Conservation (phyloP, 2,888 invertebrate genomes). For the Synergus umbraculus region DNA sequence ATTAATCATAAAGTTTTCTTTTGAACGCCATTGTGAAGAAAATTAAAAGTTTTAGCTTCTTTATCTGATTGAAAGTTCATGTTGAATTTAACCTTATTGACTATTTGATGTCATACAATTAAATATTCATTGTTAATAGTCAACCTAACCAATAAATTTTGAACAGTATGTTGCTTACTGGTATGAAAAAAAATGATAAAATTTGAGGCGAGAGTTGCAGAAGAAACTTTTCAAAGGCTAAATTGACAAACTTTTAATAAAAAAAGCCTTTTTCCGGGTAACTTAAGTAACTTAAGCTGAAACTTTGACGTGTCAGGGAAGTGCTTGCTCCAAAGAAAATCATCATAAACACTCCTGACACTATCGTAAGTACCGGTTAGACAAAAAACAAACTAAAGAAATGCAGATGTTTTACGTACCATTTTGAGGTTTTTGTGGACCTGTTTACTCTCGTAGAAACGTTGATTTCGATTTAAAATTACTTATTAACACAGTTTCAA, state of each 20-base stretch:
- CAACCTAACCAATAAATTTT: slow-evolving; percentile 2
- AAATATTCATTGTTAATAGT: not conserved
- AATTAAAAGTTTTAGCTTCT: not conserved
- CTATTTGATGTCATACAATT: too few relatives aligned
- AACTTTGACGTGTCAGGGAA: slow-evolving; percentile 28
- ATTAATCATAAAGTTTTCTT: not conserved
- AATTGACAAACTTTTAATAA: not conserved
- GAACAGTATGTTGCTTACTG: not conserved
- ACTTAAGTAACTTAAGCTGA: not conserved
- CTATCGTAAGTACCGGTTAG: not conserved
- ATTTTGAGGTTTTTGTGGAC: slow-evolving; percentile 7
- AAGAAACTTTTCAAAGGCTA: not conserved
- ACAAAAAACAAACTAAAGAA: not conserved
- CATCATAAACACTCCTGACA: not conserved
- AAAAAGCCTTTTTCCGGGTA: not conserved
- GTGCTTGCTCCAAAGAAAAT: not conserved
- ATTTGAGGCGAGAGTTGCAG: not conserved
- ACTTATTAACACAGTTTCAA: slow-evolving; percentile 18
- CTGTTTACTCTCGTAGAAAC: not conserved
- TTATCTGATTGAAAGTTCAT: too few relatives aligned
- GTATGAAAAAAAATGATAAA: not conserved
- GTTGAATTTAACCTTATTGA: too few relatives aligned
- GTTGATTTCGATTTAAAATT: not conserved
- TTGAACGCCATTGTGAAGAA: not conserved
- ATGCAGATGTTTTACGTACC: slow-evolving; percentile 11